Evolutionary conservation across 2,888 invertebrate genomes (phyloP).

Genomic region (Sarcophaga carnaria): DNA sequence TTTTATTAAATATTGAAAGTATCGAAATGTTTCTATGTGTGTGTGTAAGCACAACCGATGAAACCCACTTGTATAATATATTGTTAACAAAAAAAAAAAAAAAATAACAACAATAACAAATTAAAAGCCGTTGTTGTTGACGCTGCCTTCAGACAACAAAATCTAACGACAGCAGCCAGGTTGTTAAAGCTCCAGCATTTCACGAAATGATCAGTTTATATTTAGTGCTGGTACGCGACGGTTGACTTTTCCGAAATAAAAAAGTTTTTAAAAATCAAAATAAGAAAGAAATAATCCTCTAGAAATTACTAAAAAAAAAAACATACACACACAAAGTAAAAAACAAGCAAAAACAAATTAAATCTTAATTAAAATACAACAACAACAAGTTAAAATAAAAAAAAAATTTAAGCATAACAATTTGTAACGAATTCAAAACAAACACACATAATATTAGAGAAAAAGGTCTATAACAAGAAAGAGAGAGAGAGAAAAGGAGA

Average conservation of each 20-base stretch:
- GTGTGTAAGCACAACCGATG: slow-evolving; percentile 21
- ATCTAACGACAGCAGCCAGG: slow-evolving; percentile 60
- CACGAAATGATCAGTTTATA: slow-evolving; percentile 79
- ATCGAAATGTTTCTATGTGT: slow-evolving; percentile 13
- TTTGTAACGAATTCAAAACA: slow-evolving; percentile 37
- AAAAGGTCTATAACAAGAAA: slow-evolving; percentile 18
- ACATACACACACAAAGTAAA: slow-evolving; percentile 15
- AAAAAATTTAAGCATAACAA: slow-evolving; percentile 43
- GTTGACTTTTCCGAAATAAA: slow-evolving; percentile 73
- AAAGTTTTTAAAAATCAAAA: slow-evolving; percentile 20
- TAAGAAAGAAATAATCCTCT: slow-evolving; percentile 44
- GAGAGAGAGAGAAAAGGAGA: slow-evolving; percentile 23
- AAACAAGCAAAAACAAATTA: slow-evolving; percentile 28
- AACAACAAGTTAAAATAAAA: slow-evolving; percentile 25
- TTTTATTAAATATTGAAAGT: slow-evolving; percentile 37
- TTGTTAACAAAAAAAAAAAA: slow-evolving; percentile 33
- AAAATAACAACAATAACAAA: slow-evolving; percentile 30
- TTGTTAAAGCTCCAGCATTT: slow-evolving; percentile 70
- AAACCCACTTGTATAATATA: slow-evolving; percentile 62
- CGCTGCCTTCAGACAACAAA: slow-evolving; percentile 47
- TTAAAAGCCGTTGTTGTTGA: slow-evolving; percentile 4
- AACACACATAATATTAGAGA: slow-evolving; percentile 18
- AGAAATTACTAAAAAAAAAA: slow-evolving; percentile 40
- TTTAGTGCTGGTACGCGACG: slow-evolving; percentile 80
- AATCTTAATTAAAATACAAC: slow-evolving; percentile 29